Percentiles rank a stretch among this genome's conserved stretches.
Evolutionary conservation across 2,113 vertebrate species (phyloP).

Genomic region (Amia ocellicauda): DNA sequence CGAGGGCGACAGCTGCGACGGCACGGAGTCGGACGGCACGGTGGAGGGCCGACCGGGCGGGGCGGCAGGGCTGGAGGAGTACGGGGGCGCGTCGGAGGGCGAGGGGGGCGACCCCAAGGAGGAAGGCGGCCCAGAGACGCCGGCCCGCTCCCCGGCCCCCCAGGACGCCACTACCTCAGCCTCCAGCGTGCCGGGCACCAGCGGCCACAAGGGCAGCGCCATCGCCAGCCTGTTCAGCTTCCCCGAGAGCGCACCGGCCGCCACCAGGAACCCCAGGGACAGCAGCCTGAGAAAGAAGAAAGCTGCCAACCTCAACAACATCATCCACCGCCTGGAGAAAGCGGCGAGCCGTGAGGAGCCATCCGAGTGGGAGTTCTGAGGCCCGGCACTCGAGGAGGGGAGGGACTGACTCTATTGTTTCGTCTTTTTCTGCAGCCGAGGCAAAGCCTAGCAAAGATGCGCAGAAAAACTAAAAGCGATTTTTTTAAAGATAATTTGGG

Average conservation of each 20-base stretch:
- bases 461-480: slow-evolving; percentile 52
- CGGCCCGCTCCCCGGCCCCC: slow-evolving; percentile 47
- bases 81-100: slow-evolving; percentile 70
- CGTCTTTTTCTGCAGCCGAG: slow-evolving; percentile 53
- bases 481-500: too few relatives aligned
- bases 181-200: slow-evolving; percentile 80
- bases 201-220: slow-evolving; percentile 69
- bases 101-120: slow-evolving; percentile 71
- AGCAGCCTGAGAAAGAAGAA: slow-evolving; percentile 95
- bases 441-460: slow-evolving; percentile 63
- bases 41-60: slow-evolving; percentile 56
- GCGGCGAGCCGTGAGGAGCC: slow-evolving; percentile 93
- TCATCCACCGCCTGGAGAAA: slow-evolving; percentile 96
- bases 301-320: slow-evolving; percentile 96
- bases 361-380: slow-evolving; percentile 95
- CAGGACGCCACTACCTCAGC: slow-evolving; percentile 80
- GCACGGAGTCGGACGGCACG: slow-evolving; percentile 83
- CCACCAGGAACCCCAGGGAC: slow-evolving; percentile 86
- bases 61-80: slow-evolving; percentile 72
- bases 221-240: slow-evolving; percentile 84
- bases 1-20: slow-evolving; percentile 94
- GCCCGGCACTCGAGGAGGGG: too few relatives aligned
- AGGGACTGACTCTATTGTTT: slow-evolving; percentile 17
- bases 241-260: slow-evolving; percentile 72
- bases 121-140: slow-evolving; percentile 54